Evolutionary conservation across 2,797 vertebrate species (phyloP), one percentile per base, ranked within the genome.

Genomic region (Nasua narica): DNA sequence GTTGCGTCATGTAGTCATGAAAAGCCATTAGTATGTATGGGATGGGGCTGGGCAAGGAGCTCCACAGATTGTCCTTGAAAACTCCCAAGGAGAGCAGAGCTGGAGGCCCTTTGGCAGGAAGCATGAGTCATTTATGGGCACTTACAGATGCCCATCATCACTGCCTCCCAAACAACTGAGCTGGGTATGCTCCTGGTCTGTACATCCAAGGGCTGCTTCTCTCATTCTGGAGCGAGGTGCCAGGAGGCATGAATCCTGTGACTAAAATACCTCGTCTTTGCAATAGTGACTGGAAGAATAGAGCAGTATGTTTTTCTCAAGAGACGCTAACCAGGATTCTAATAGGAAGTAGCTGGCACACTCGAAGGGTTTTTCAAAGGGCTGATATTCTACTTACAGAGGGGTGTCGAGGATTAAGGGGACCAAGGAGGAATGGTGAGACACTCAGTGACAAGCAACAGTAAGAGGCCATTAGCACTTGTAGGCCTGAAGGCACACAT

Each of bases 91-190:
- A 62, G 48, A 85, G 67, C 48, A 13, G 40, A 96, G 32, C 27
- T 23, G 19, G 84, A 78, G 69, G 56, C 37, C 37, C 72, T 85
- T 90, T 90, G 81, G 65, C 8, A 52, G 65, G 43, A 87, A 85
- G 56, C 81, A 76, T 32, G 29, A 58, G 72, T 88, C 89, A 96
- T 60, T 85, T 74, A 84, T 78, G 78, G 87, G 54, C 43, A 94
- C 50, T 89, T 50, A 58, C 5, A 6, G 32, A 14, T 82, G 43
- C 52, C 60, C 14, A 0, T 92, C 76, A 35, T 50, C 54, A 62
- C 82, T 50, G 46, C 40, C 48, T 65, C 23, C 21, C 37, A 46
- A 69, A 70, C 60, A 23, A 67, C 82, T 69, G 67, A 76, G 46
- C 50, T 52, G 7, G 32, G 43, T 69, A 19, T 23, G 23, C 58